A percentile compares a stretch with the other conserved stretches of the same genome.
Evolutionary conservation across 2,797 vertebrate genomes (phyloP).

Genomic region (Cyprinodon diabolis): DNA sequence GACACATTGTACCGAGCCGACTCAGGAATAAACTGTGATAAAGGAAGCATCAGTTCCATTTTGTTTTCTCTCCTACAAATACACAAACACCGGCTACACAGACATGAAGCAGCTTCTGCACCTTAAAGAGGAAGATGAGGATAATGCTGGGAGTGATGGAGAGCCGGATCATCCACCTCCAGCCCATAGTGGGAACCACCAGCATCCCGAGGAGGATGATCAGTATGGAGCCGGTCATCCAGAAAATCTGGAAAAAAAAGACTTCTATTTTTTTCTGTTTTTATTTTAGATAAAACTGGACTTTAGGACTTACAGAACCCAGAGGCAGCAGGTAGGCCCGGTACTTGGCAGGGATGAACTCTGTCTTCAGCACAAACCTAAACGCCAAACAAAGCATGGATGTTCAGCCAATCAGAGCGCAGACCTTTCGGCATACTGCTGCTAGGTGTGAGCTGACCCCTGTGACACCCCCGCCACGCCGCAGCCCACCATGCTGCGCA

Average conservation of each 20-base stretch:
- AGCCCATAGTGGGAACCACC: constrained; percentile 88
- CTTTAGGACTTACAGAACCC: constrained; percentile 82
- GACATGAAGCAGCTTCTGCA: constrained; percentile 39
- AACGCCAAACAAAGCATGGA: not conserved
- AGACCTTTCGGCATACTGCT: not conserved
- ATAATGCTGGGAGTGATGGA: constrained; percentile 88
- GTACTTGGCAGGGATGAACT: constrained; percentile 91
- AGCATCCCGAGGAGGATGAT: constrained; percentile 90
- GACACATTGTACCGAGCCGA: constrained; percentile 91
- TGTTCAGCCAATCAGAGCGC: not conserved
- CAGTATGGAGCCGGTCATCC: constrained; percentile 90
- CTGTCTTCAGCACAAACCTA: constrained; percentile 93
- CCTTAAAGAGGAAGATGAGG: constrained; percentile 90
- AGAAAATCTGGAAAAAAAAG: constrained; percentile 85
- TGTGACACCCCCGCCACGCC: constrained; percentile 90
- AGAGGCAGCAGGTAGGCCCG: constrained; percentile 88
- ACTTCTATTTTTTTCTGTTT: not conserved
- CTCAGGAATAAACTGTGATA: constrained; percentile 87
- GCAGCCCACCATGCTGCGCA: constrained; percentile 92
- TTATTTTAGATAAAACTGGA: not conserved
- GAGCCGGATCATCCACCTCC: constrained; percentile 93
- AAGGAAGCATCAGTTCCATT: not conserved
- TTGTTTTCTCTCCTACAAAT: not conserved
- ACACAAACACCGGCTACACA: not conserved
- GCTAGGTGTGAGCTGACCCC: constrained; percentile 79